Evolutionary conservation across 2,797 vertebrate species (phyloP), one percentile per base, ranked within the genome.

Genomic region (Sebastiscus tertius): DNA sequence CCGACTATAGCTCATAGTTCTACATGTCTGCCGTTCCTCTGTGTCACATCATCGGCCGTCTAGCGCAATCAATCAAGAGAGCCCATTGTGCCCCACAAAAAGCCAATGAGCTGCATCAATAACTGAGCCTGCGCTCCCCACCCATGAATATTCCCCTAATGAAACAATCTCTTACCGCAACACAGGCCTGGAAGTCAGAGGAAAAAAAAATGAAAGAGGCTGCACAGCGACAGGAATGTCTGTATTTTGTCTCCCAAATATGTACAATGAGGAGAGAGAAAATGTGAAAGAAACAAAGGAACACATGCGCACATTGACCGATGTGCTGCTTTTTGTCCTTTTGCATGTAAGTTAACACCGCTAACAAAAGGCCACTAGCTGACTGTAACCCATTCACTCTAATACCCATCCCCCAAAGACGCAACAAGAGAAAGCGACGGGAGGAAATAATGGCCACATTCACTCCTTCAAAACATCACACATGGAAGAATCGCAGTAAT

Each of bases 71-170:
- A 93, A 93, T 94, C 92, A 89, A 89, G 83, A 69, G 75, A 85
- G 83, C 75, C 90, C 89, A 91, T 92, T 93, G 92, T 91, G 88
- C 81, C 85, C 88, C 87, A 84, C 87, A 86, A 92, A 91, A 86
- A 92, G 79, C 89, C 90, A 90, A 93, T 88, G 87, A 93, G 87
- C 84, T 87, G 83, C 88, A 86, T 94, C 89, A 92, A 93, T 92
- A 94, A 93, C 88, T 72, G 82, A 85, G 83, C 87, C 82, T 82
- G 81, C 69, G 46, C 76, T 81, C 77, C 83, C 85, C 77, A 55
- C 20, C 80, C 87, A 88, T 89, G 88, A 93, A 93, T 91, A 93
- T 90, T 88, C 88, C 79, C 84, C 65, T 90, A 88, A 93, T 92
- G 90, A 93, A 94, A 94, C 88, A 89, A 85, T 88, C 72, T 89